phyloP scores from a whole-genome alignment of 2,797 vertebrate species.

The Remorina albescens region DNA sequence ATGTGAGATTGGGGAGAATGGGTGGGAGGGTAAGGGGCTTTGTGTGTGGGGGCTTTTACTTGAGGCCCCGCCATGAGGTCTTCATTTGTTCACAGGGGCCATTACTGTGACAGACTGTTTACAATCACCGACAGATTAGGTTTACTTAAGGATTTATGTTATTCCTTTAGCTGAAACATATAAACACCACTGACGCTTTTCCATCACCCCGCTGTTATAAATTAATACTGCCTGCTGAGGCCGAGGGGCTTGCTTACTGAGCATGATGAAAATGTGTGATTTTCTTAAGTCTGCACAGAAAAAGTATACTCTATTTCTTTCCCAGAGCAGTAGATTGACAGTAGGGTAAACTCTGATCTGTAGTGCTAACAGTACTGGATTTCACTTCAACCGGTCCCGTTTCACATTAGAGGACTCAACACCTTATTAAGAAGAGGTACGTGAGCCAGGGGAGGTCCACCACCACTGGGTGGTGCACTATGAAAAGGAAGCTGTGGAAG shows the following conservation, averaged over 20 bases:
- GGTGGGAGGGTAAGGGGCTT: constrained; percentile 1
- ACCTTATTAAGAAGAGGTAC: constrained; percentile 20
- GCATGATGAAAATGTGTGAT: constrained; percentile 54
- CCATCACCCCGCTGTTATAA: constrained; percentile 50
- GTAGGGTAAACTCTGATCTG: constrained; percentile 19
- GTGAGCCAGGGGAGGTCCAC: constrained; percentile 4
- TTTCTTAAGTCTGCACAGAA: constrained; percentile 22
- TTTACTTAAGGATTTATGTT: constrained; percentile 82
- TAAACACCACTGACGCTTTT: constrained; percentile 74
- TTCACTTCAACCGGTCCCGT: background rate
- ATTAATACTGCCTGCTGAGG: constrained; percentile 50
- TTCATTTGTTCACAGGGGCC: constrained; percentile 81
- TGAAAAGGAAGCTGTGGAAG: constrained; percentile 21
- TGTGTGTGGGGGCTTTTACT: constrained; percentile 46
- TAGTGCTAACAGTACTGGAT: background rate
- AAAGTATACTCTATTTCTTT: constrained; percentile 44
- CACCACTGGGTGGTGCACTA: constrained; percentile 58
- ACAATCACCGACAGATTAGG: constrained; percentile 81
- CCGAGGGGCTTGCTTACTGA: constrained; percentile 9
- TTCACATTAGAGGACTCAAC: constrained; percentile 43
- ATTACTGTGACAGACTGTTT: constrained; percentile 86
- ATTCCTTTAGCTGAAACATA: constrained; percentile 71
- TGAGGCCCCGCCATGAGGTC: constrained; percentile 73
- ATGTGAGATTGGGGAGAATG: constrained; percentile 9
- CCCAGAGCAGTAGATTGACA: constrained; percentile 9